These are phyloP conservation scores for Prinia subflava DNA, from an alignment of 2,113 vertebrate species.

Conservation along the genomic window DNA sequence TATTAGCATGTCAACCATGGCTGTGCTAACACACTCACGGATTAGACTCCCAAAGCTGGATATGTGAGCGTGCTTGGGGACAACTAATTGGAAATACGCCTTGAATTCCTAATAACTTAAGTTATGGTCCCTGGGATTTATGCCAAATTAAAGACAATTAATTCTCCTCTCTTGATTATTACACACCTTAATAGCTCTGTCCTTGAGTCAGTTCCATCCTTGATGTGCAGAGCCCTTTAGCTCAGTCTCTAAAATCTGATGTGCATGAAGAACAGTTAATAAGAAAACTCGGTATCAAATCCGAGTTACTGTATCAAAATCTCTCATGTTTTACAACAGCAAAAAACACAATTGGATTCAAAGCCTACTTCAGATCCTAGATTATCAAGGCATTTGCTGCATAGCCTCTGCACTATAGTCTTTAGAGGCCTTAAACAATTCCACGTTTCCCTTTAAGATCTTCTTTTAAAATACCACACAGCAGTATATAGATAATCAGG, in stretches of 20 bases:
- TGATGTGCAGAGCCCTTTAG: conserved; percentile 54
- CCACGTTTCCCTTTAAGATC: conserved; percentile 47
- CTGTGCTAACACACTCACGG: background rate
- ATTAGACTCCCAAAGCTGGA: background rate
- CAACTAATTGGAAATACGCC: conserved; percentile 56
- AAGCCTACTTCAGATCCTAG: conserved; percentile 48
- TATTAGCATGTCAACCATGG: background rate
- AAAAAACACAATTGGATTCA: conserved; percentile 45
- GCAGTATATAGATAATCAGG: conserved; percentile 56
- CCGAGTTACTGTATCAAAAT: conserved; percentile 24
- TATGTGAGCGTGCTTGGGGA: background rate
- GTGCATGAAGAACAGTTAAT: conserved; percentile 56
- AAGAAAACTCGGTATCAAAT: conserved; percentile 59
- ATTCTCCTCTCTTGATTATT: conserved; percentile 75
- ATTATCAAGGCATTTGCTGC: conserved; percentile 47
- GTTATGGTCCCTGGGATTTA: conserved; percentile 69
- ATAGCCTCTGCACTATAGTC: conserved; percentile 43
- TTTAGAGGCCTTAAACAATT: conserved; percentile 63
- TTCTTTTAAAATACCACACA: conserved; percentile 52
- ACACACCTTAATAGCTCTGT: conserved; percentile 69
- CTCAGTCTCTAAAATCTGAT: conserved; percentile 62
- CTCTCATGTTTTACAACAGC: conserved; percentile 45
- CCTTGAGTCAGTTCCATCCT: conserved; percentile 73
- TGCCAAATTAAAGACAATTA: conserved; percentile 80
- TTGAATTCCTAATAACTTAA: conserved; percentile 68